Evolutionary conservation across 2,888 invertebrate genomes (phyloP), one percentile per base, ranked within the genome.

Genomic region (Agrotis ipsilon): DNA sequence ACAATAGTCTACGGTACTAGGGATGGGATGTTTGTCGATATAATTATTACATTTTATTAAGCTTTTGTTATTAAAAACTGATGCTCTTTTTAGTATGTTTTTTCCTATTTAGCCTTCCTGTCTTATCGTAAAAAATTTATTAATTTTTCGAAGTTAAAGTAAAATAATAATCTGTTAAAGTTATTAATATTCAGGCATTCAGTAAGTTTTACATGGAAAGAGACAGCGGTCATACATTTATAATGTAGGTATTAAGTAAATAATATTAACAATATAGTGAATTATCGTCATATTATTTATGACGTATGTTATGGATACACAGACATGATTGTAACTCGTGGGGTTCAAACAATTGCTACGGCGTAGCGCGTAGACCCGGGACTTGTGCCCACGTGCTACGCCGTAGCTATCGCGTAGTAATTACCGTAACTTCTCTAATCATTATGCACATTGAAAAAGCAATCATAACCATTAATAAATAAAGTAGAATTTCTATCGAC

Each of bases 1-100:
- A 86, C 87, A 85, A 85, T 81, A 65, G 86, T 64, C 63, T 58
- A 39, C 16, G 32, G 46, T 54, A n/a, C 1, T 69, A 82, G 80
- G 64, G 72, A 57, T 63, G 68, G 65, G 3, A 19, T 6, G 16
- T 16, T 19, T 48, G 39, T 59, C 5, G 32, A 57, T 46, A 24
- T 3, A n/a, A n/a, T n/a, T n/a, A 71, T 2, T 2, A n/a, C 32
- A 57, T 39, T 52, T n/a, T 19, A 72, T 13, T 16, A 49, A 52
- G 16, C 21, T 11, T 16, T 7, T 18, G 0, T 27, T 43, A 27
- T 0, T 32, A 6, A 21, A 9, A 32, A 32, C 32, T 7, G 32
- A 32, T 32, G 7, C 32, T 32, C 7, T 7, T 32, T 32, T 32
- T 32, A 18, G 3, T 14, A n/a, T n/a, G n/a, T n/a, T n/a, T n/a